phyloP scores from a whole-genome alignment of 2,113 vertebrate species.

The Mus pahari region DNA sequence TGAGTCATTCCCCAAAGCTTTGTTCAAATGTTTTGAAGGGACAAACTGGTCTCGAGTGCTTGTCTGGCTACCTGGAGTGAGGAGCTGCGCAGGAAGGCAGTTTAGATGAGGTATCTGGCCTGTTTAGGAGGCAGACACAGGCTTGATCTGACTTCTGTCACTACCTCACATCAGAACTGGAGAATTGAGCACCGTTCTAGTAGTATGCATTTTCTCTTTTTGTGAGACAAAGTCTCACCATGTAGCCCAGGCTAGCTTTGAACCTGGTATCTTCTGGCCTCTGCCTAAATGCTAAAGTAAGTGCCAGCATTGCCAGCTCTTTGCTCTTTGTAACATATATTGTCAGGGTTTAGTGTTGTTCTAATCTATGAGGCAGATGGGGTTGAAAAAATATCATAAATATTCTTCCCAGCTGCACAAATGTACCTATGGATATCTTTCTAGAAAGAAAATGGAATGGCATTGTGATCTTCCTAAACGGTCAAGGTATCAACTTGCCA shows the following conservation, averaged over 20 bases:
- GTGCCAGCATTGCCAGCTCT: neutral
- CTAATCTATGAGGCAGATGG: neutral
- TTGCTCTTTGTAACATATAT: neutral
- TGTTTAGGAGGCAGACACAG: neutral
- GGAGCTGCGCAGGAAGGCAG: neutral
- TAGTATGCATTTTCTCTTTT: too few relatives aligned
- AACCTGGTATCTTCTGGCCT: neutral
- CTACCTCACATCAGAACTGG: neutral
- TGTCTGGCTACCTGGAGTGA: neutral
- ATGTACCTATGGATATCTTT: neutral
- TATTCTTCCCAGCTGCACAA: neutral
- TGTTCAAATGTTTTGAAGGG: neutral
- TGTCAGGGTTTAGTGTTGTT: neutral
- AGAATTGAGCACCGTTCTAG: neutral
- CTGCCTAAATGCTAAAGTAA: neutral
- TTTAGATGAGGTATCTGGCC: neutral
- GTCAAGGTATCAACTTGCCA: neutral
- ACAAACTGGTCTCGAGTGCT: neutral
- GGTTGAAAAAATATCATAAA: neutral
- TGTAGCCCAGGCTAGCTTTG: neutral
- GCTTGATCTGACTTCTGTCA: neutral
- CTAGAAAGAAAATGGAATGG: neutral
- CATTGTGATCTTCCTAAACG: neutral
- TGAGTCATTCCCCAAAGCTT: neutral
- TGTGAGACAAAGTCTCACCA: neutral